Base-by-base conservation (phyloP, 1,140 invertebrate genomes). In the Aporrectodea caliginosa region DNA sequence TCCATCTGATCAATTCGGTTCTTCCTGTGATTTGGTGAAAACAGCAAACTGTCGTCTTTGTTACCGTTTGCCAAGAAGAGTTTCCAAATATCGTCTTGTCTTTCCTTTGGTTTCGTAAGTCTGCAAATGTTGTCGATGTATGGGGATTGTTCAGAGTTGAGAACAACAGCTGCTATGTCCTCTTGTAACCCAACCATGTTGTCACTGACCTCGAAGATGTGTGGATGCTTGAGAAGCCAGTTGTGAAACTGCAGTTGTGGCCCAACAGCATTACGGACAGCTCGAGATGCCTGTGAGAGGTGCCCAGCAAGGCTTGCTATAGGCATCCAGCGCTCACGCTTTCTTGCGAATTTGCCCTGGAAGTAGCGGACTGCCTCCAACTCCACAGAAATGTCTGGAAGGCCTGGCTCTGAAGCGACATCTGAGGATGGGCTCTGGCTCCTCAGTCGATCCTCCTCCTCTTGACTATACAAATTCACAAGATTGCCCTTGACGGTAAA, bases 311-410 rank as follows among this genome's bases (percentile, higher is more conserved):
- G 82, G 79, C 88, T 89, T 30, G 85, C 85, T 69, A 88, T 85
- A 6, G 84, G 86, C 79, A 89, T 84, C 86, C 86, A 88, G 78
- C 86, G 85, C 74, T 88, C 87, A 72, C 86, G 87, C 78, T 86
- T 86, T 80, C 86, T 87, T 16, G 85, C 69, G 75, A 89, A 83
- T 81, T 85, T 86, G 32, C 82, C 83, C 75, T 87, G 85, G 84
- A 89, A 89, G 80, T 85, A 89, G 78, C 86, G 84, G 30, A 89
- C 87, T 29, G 88, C 88, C 77, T 89, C 88, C 73, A 86, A 88
- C 79, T 89, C 88, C n/a, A 83, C 82, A 30, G 86, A 87, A 69
- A 88, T 84, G 80, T 88, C 87, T 33, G 85, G 83, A 77, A 83
- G 79, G 82, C 82, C 82, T 16, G 69, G 78, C 29, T 35, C 30